Evolutionary conservation across 2,888 invertebrate genomes (phyloP).

Genomic region (Odontothrips loti): DNA sequence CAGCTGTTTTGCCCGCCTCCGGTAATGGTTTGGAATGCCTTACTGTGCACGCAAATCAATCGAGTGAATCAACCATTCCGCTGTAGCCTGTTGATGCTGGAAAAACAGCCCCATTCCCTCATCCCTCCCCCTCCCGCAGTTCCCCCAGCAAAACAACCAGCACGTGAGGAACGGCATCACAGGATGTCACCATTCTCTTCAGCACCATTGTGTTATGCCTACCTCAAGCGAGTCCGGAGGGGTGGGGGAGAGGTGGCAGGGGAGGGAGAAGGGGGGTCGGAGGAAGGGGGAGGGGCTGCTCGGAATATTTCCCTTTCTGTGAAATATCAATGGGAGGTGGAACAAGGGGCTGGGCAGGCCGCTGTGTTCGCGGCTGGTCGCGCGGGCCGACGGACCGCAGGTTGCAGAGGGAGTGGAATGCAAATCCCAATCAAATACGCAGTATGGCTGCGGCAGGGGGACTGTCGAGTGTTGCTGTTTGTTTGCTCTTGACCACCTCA

Average conservation of each 20-base stretch:
- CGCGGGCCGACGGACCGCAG: too few species aligned
- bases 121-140: not conserved
- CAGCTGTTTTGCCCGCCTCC: too few species aligned
- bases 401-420: too few species aligned
- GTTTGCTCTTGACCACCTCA: too few species aligned
- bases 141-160: not conserved
- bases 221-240: too few species aligned
- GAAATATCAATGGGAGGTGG: conserved; percentile 5
- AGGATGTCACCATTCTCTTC: not conserved
- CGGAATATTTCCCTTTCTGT: not conserved
- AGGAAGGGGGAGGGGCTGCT: not conserved
- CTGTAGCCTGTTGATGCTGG: too few species aligned
- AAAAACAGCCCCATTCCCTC: not conserved
- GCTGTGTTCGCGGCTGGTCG: not conserved
- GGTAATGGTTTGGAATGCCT: too few species aligned
- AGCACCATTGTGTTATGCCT: not conserved
- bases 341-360: not conserved
- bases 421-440: too few species aligned
- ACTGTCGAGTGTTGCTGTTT: too few species aligned
- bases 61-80: too few species aligned
- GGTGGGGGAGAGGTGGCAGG: not conserved
- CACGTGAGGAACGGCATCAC: not conserved
- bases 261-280: not conserved
- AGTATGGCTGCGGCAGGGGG: too few species aligned
- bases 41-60: too few species aligned